Base-by-base conservation (phyloP, 2,888 invertebrate species). In the Lasioglossum leucozonium region DNA sequence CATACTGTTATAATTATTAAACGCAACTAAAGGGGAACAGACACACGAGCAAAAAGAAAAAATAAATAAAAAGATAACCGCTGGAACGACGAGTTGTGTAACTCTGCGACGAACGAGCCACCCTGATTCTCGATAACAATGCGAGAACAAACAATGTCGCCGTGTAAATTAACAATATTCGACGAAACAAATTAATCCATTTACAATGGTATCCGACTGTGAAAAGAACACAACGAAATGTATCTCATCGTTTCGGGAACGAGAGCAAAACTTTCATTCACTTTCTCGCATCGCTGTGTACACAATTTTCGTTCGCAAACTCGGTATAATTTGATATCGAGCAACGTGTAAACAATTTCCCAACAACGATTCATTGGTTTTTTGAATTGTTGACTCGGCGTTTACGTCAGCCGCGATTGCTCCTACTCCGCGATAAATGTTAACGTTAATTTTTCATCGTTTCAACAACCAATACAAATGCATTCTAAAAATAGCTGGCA, bases 101-200 rank as follows among this genome's bases (percentile, higher is more conserved):
- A 58, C 11, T 58, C 55, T 26, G 55, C n/a, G 55, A 26, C 26
- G 55, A 58, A 58, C 55, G 55, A 58, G 58, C 16, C 58, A 58
- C 16, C 26, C 58, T 16, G 26, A 62, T 62, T 62, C 11, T 62
- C 58, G 58, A 16, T 62, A 30, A 30, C 58, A 62, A 62, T 58
- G 55, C n/a, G 55, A 55, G 55, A 55, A 55, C n/a, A 55, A 55
- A 55, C 55, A 55, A 55, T n/a, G n/a, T 55, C n/a, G n/a, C 11
- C 22, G n/a, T n/a, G n/a, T 11, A 22, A 55, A 55, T 55, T 55
- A 55, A n/a, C n/a, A n/a, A 55, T 55, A 55, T 55, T n/a, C 5
- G 11, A 11, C n/a, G n/a, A 55, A 11, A 3, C 3, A 55, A n/a
- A 55, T 55, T 55, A n/a, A 55, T 55, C n/a, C n/a, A n/a, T 55